phyloP scores from a whole-genome alignment of 1,140 invertebrate species.

The Ptiloglossa arizonensis region DNA sequence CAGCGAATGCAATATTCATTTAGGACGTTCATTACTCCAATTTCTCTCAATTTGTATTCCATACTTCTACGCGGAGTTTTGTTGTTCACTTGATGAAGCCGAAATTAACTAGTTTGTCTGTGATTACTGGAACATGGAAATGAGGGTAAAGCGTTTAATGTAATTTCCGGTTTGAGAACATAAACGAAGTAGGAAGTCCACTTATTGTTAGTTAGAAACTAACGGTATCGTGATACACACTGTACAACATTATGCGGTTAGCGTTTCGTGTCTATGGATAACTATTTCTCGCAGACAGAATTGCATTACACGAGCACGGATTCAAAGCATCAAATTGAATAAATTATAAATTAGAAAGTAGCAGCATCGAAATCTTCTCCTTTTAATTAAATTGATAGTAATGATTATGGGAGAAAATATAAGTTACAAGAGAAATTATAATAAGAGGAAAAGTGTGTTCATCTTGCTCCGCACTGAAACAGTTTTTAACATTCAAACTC shows the following conservation, averaged over 20 bases:
- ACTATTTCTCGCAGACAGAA: neutral
- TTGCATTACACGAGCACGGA: neutral
- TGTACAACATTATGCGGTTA: neutral
- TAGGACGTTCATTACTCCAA: neutral
- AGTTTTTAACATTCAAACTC: too few relatives aligned
- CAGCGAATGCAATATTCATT: too few relatives aligned
- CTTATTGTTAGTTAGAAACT: conserved; percentile 5
- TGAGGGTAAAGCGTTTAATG: conserved; percentile 20
- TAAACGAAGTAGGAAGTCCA: conserved; percentile 23
- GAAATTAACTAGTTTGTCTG: conserved; percentile 20
- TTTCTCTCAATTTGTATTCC: neutral
- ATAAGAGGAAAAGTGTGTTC: too few relatives aligned
- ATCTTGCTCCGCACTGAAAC: too few relatives aligned
- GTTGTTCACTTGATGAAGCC: neutral
- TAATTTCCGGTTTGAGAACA: conserved; percentile 7
- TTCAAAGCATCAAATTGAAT: neutral
- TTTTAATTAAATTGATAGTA: too few relatives aligned
- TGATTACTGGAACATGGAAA: conserved; percentile 10
- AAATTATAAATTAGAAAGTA: neutral
- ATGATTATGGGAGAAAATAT: too few relatives aligned
- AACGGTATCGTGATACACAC: neutral
- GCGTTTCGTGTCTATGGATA: neutral
- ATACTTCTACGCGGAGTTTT: neutral
- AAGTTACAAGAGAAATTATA: too few relatives aligned
- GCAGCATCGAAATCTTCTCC: too few relatives aligned